Evolutionary conservation across 2,888 invertebrate genomes (phyloP), one percentile per base, ranked within the genome.

Genomic region (Odontothrips loti): DNA sequence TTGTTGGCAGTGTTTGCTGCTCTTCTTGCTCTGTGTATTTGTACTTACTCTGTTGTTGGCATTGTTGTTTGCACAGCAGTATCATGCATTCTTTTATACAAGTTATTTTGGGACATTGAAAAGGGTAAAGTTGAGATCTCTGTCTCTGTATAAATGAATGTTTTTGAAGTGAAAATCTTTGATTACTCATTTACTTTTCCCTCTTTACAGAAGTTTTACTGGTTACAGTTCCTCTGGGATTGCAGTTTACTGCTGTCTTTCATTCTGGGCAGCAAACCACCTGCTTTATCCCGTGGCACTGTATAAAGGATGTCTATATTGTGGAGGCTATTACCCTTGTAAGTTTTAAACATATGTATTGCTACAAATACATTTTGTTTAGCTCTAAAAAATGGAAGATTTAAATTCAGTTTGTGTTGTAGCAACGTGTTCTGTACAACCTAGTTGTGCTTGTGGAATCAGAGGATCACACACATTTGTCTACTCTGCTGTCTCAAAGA

Each of bases 221-320:
- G 6, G 79, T 84, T 47, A 79, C 78, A 20, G 83, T 83, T 10
- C 84, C 84, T 0, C 78, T 83, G 63, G 82, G 83, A 34, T 27
- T 84, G 80, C 84, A 84, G 48, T 63, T 83, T 11, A 83, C 82
- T 9, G 81, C 82, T 12, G 79, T 80, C 15, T 83, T 82, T 27
- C 47, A 81, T 1, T 82, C 82, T 12, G 83, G 83, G 17, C 81
- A 80, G 12, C 82, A 82, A 79, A 82, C 20, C 34, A 81, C 81
- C 10, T 81, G 81, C n/a, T 83, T 82, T 34, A 81, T 83, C 15
- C 83, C 83, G 15, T 83, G 84, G 84, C 79, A 82, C n/a, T 80
- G 79, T 78, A 82, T 84, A 47, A 75, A 81, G 8, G 83, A 84
- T 81, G 63, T 84, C 43, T 68, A 83, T 17, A 83, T 84, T 23